Conservation (phyloP, 2,797 vertebrate species). For the Megaceryle alcyon region DNA sequence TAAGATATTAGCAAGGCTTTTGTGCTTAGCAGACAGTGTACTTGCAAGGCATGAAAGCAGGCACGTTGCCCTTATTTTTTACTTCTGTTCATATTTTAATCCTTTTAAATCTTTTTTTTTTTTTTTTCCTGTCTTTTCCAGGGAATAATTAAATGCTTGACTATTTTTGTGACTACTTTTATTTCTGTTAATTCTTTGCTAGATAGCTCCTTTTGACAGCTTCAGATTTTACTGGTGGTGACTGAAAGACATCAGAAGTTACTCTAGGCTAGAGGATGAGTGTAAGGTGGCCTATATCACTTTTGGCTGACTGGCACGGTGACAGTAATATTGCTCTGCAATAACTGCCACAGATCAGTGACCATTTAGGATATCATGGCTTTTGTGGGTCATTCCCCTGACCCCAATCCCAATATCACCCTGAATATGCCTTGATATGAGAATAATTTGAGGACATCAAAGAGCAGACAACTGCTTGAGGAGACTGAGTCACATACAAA, state of each 20-base stretch:
- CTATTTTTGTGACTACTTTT: neutral
- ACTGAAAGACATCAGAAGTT: neutral
- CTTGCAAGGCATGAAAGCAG: neutral
- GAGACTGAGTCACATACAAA: neutral
- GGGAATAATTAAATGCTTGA: neutral
- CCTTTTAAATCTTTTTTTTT: neutral
- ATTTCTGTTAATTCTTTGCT: neutral
- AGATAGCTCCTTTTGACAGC: neutral
- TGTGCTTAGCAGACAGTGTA: neutral
- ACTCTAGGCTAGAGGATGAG: neutral
- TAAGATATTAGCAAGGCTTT: neutral
- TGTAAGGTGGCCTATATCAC: neutral
- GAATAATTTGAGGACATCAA: neutral
- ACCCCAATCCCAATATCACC: neutral
- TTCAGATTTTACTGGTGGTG: neutral
- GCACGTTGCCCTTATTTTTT: neutral
- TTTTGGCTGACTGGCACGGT: neutral
- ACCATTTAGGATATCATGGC: neutral
- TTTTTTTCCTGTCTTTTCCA: neutral
- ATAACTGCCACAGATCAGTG: neutral
- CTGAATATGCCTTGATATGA: neutral
- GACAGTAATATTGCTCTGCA: neutral
- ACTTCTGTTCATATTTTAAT: constrained; percentile 17
- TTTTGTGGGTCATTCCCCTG: neutral
- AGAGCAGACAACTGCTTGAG: neutral